Percentiles rank a stretch among this genome's conserved stretches.
These are phyloP conservation scores for Ctenoplectra terminalis DNA, from an alignment of 1,140 invertebrate species.

Conservation along the genomic window DNA sequence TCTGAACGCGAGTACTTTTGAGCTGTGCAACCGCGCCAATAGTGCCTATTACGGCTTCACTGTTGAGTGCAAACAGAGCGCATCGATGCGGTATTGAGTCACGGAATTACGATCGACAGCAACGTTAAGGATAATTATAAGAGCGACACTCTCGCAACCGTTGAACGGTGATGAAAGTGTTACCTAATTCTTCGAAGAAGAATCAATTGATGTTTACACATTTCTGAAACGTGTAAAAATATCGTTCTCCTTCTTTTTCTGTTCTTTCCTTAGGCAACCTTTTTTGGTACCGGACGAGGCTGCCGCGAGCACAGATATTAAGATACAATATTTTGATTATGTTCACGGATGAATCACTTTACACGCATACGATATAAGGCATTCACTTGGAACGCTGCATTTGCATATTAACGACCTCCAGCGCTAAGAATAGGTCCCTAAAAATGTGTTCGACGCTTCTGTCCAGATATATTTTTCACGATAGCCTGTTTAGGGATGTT, in stretches of 20 bases:
- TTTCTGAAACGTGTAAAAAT: not conserved
- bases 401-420: conserved; percentile 64
- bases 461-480: conserved; percentile 1
- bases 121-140: conserved; percentile 41
- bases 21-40: conserved; percentile 16
- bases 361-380: conserved; percentile 53
- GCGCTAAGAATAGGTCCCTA: conserved; percentile 52
- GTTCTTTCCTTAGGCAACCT: not conserved
- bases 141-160: conserved; percentile 1
- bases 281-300: not conserved
- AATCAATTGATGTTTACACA: not conserved
- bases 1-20: not conserved
- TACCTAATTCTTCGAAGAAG: not conserved
- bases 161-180: not conserved
- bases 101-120: conserved; percentile 24
- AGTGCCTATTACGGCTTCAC: conserved; percentile 29
- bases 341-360: conserved; percentile 54
- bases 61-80: conserved; percentile 49
- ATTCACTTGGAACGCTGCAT: conserved; percentile 50
- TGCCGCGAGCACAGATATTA: not conserved
- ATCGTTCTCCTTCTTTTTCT: too few relatives aligned
- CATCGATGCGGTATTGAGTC: conserved; percentile 43
- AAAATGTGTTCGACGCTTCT: conserved; percentile 20
- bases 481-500: not conserved
- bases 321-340: conserved; percentile 51